Base-by-base conservation (phyloP, 2,888 invertebrate genomes). In the Matsumyia berberina region DNA sequence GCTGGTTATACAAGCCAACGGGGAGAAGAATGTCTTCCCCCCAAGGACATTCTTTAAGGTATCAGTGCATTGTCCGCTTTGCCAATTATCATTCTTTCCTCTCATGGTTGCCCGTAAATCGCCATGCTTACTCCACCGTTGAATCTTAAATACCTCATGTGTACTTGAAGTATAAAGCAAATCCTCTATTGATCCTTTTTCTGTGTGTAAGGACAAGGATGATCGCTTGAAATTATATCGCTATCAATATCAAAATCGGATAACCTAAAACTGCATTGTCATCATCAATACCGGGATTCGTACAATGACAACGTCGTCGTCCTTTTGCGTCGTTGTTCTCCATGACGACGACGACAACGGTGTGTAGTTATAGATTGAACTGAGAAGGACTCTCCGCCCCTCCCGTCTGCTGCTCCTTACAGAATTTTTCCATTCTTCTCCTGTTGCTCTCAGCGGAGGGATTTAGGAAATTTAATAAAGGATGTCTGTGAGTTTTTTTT, bases 191-290 rank as follows among this genome's bases (percentile, higher is more conserved):
- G 35, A 62, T 55, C 44, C 44, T 69, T 19, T 44, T 17, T 24
- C 4, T 24, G 24, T 35, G 12, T 24, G 37, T 9, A 17, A 12
- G 24, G 35, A 60, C 60, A 77, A 33, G 60, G 77, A 53, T 60
- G 67, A 77, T 69, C 77, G 60, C 42, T 35, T 60, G 67, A 69
- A 69, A 77, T 76, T 58, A 76, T 58, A 76, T 67, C 58, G 57
- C 67, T 42, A 76, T 67, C 66, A 58, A 76, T 58, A 76, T 42
- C 58, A 57, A 58, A 76, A 66, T 51, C 66, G 51, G 67, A 66
- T 55, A 55, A 66, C 57, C 53, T 77, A 42, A 77, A 77, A 77
- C 51, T 77, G 77, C 77, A 77, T 44, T 77, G 67, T 69, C 77
- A 69, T 67, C 76, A 24, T 46, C 35, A 15, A 42, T 62, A 64